These are phyloP conservation scores for Chrysocyon brachyurus DNA, from an alignment of 2,797 vertebrate species.

Conservation along the genomic window DNA sequence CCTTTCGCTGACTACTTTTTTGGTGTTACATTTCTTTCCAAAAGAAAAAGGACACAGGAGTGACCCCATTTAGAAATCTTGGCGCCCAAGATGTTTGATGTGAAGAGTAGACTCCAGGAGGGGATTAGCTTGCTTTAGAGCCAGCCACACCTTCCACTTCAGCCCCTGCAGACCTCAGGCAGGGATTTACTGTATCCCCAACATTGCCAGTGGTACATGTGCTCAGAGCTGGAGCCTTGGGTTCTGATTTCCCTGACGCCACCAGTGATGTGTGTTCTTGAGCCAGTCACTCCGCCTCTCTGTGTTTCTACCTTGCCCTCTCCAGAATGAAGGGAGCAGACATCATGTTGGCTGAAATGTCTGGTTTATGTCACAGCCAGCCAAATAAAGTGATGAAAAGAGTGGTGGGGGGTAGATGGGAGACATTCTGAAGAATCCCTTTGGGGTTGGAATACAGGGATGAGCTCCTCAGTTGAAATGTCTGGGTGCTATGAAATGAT, in stretches of 20 bases:
- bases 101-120: background rate
- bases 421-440: background rate
- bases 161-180: background rate
- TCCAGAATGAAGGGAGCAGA: background rate
- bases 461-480: background rate
- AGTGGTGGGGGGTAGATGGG: accelerated
- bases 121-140: no score
- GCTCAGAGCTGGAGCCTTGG: background rate
- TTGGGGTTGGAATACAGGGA: background rate
- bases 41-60: background rate
- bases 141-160: accelerated
- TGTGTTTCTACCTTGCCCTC: background rate
- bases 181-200: accelerated
- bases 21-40: background rate
- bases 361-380: background rate
- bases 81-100: background rate
- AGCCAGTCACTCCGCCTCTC: background rate
- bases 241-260: accelerated
- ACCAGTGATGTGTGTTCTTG: background rate
- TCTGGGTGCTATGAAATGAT: background rate
- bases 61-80: slow-evolving; percentile 6
- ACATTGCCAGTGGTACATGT: accelerated
- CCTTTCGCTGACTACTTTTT: background rate
- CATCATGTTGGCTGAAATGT: background rate
- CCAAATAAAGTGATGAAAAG: background rate